These are phyloP conservation scores for Meloidogyne floridensis DNA, from an alignment of 1,140 invertebrate species.

Conservation along the genomic window DNA sequence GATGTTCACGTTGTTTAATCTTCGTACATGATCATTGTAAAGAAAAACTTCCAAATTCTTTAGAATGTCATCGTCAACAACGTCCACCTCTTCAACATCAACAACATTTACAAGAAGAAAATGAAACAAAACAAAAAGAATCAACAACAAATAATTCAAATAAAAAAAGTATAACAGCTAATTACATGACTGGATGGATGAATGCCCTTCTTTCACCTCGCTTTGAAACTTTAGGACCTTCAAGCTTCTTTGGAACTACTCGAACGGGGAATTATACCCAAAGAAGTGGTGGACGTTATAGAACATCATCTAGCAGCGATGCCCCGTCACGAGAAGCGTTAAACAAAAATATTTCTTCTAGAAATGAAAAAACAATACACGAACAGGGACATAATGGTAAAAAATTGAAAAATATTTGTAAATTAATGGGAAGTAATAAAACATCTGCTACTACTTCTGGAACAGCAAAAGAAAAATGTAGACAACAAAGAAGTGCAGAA, in stretches of 20 bases:
- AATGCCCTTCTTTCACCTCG: slow-evolving; percentile 21
- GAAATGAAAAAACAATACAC: not conserved
- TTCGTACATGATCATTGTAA: slow-evolving; percentile 59
- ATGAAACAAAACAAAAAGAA: not conserved
- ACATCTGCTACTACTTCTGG: not conserved
- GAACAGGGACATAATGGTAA: not conserved
- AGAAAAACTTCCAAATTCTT: slow-evolving; percentile 44
- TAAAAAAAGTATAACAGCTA: not conserved
- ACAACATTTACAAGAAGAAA: slow-evolving; percentile 1
- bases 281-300: not conserved
- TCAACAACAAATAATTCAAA: slow-evolving; percentile 8
- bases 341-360: not conserved
- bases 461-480: slow-evolving; percentile 1
- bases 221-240: slow-evolving; percentile 16
- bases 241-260: slow-evolving; percentile 4
- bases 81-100: not conserved
- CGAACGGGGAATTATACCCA: not conserved
- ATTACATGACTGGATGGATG: slow-evolving; percentile 24
- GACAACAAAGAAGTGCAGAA: not conserved
- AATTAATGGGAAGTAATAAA: slow-evolving; percentile 2
- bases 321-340: slow-evolving; percentile 1
- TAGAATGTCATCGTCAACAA: slow-evolving; percentile 48
- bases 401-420: not conserved
- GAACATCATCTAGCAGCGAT: slow-evolving; percentile 3
- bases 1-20: slow-evolving; percentile 69